Base-by-base conservation (phyloP, 2,113 vertebrate genomes). In the Octodon degus region DNA sequence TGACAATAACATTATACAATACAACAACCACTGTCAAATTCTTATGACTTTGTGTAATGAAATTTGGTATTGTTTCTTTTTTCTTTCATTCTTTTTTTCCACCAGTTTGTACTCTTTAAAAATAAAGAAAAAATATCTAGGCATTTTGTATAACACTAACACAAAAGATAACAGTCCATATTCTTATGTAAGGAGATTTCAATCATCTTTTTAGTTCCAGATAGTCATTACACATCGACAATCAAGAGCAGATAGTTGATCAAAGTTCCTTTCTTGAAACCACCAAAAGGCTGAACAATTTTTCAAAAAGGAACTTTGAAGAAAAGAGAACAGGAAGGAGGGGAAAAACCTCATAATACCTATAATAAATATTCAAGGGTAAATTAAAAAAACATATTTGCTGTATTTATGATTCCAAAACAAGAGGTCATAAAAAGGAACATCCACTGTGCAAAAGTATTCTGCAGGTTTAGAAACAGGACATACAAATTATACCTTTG, bases 391-490 rank as follows among this genome's bases (percentile, higher is more conserved):
- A 93, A 58, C 13, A 80, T 90, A 2, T 43, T 74, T 24, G 90
- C 72, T 96, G 34, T 6, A 86, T 65, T 65, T 30, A 74, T 86
- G 55, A 90, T 65, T 86, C n/a, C 65, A 93, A 37, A 92, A 89
- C 2, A 77, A 86, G 74, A 72, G 47, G 47, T 13, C 40, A 63
- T 62, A 74, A 86, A 93, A 70, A 74, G 30, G 13, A 90, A 58
- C 13, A 83, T 91, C 87, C 17, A 79, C 9, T 58, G 55, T 30
- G 24, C 40, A 47, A 77, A 91, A 81, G 62, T 93, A 37, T 58
- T 72, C 43, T 63, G 86, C 67, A 82, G 81, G 24, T 90, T 95
- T 86, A 58, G 68, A 81, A 96, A 93, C 58, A 87, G 32, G 32
- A 76, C 62, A 60, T 7, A 24, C 37, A 80, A 43, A 7, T 76